phyloP scores from a whole-genome alignment of 2,888 invertebrate species.

The Sarcophaga subvicina region DNA sequence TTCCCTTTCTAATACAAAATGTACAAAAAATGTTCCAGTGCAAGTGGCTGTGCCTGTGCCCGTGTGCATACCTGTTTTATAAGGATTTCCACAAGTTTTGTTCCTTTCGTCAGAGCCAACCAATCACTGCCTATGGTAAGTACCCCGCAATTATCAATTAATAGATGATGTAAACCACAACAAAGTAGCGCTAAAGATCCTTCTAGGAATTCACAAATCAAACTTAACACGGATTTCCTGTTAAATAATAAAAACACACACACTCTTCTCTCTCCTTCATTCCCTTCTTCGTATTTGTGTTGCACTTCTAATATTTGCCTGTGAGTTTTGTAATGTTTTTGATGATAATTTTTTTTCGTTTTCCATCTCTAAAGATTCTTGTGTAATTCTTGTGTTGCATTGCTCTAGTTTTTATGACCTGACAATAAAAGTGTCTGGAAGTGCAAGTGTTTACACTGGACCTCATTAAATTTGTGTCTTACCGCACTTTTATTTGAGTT shows the following conservation, averaged over 20 bases:
- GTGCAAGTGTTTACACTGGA: slow-evolving; percentile 48
- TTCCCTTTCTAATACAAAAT: no score
- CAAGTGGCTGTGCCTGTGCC: no score
- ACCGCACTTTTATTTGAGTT: slow-evolving; percentile 25
- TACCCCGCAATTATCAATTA: slow-evolving; percentile 56
- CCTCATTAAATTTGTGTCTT: slow-evolving; percentile 49
- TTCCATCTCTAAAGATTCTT: neutral
- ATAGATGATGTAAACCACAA: slow-evolving; percentile 31
- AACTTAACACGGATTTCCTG: slow-evolving; percentile 62
- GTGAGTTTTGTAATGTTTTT: slow-evolving; percentile 49
- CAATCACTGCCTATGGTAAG: neutral
- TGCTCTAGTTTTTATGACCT: slow-evolving; percentile 5
- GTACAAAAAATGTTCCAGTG: no score
- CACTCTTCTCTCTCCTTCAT: neutral
- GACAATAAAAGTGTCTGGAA: slow-evolving; percentile 28
- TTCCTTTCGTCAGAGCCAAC: slow-evolving; percentile 28
- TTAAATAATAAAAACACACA: slow-evolving; percentile 24
- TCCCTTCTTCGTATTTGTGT: neutral
- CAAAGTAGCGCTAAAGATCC: slow-evolving; percentile 57
- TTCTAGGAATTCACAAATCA: slow-evolving; percentile 58
- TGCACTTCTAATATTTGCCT: slow-evolving; percentile 46
- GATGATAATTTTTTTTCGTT: slow-evolving; percentile 7
- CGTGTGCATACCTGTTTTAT: slow-evolving; percentile 8
- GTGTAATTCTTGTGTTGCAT: slow-evolving; percentile 38
- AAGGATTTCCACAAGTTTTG: slow-evolving; percentile 39